phyloP scores from a whole-genome alignment of 2,888 invertebrate species.

The Zootermopsis nevadensis region DNA sequence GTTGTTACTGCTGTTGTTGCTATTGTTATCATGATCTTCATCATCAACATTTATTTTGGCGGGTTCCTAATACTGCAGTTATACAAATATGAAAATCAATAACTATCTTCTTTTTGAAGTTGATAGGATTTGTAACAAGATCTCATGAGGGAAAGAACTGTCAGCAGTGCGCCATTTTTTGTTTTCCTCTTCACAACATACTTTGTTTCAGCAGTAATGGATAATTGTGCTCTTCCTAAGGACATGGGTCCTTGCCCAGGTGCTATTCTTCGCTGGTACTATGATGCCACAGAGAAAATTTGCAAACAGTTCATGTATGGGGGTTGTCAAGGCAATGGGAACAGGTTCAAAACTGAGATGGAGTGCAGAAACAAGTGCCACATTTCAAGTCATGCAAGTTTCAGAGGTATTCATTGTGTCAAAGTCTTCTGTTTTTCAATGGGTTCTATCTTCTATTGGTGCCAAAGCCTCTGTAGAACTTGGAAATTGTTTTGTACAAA shows the following conservation, averaged over 20 bases:
- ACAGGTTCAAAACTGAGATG: constrained; percentile 62
- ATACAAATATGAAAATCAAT: too few relatives aligned
- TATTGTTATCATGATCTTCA: too few relatives aligned
- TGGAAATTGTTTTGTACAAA: neutral
- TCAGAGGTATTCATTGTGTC: constrained; percentile 50
- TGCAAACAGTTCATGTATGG: constrained; percentile 67
- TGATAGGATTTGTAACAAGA: too few relatives aligned
- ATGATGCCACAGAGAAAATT: constrained; percentile 61
- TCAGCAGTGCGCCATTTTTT: neutral
- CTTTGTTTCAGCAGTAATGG: constrained; percentile 53
- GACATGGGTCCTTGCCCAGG: constrained; percentile 63
- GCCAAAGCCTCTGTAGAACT: neutral
- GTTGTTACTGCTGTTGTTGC: too few relatives aligned
- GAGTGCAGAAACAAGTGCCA: constrained; percentile 61
- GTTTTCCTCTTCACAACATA: constrained; percentile 9
- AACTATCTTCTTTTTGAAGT: too few relatives aligned
- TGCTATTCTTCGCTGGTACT: constrained; percentile 65
- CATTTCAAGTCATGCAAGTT: constrained; percentile 44
- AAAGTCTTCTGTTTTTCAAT: neutral
- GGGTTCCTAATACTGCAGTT: too few relatives aligned
- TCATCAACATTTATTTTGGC: too few relatives aligned
- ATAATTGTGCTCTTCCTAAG: constrained; percentile 60
- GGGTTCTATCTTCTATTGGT: neutral
- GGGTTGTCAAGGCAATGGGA: constrained; percentile 65
- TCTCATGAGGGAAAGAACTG: neutral